Evolutionary conservation across 1,140 invertebrate genomes (phyloP), one percentile per base, ranked within the genome.

Genomic region (Ceratoteleas bidentatus): DNA sequence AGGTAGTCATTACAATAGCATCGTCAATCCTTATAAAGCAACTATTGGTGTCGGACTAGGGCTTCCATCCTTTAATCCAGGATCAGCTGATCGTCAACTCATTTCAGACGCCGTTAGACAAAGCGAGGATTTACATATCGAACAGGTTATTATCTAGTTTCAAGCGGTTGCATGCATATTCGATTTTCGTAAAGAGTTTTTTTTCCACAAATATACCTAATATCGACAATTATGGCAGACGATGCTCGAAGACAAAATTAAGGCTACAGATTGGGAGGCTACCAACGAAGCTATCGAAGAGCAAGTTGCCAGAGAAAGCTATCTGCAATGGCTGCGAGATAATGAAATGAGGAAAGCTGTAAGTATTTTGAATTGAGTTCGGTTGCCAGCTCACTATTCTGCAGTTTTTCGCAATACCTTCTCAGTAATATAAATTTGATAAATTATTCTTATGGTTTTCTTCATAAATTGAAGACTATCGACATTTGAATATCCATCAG

Each of bases 241-340:
- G 3, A 98, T 98, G 97, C 92, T 98, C 58, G 96, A 98, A 89
- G 97, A 98, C 88, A 98, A 98, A 90, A 89, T 98, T 32, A 94
- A 95, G 87, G 97, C 97, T 50, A 97, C 97, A 45, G 97, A 98
- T 89, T 98, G 96, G 96, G 97, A 98, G 90, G 95, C 97, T 10
- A 98, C 97, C 0, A 97, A 97, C 88, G 96, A 98, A 90, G 96
- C 96, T 32, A 96, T 98, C 62, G 96, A 97, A 87, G 96, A 98
- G 90, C 96, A 98, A 92, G 95, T 97, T 11, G 96, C 96, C 0
- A 91, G 96, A 32, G 97, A 98, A 90, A 97, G 96, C 66, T 98
- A 98, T 88, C 92, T 98, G 52, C 96, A 98, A 88, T 98, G 95
- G 95, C 90, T 97, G 6, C 92, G 94, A 77, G 95, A 96, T 62